Evolutionary conservation across 2,113 vertebrate genomes (phyloP).

Genomic region (Boleophthalmus pectinirostris): DNA sequence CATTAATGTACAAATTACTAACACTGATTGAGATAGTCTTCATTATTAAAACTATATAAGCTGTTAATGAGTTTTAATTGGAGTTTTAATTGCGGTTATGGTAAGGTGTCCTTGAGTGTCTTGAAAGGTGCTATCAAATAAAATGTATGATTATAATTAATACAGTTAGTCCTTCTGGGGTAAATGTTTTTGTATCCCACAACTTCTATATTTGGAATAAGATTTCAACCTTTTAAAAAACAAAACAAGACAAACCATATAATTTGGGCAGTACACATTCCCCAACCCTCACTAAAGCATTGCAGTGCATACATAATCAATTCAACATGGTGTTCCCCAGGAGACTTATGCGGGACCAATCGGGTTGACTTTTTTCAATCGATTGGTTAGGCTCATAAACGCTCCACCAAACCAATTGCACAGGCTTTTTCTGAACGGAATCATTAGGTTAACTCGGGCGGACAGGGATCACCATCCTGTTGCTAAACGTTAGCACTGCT

Average conservation of each 20-base stretch:
- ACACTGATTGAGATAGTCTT: neutral
- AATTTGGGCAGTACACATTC: neutral
- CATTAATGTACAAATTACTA: neutral
- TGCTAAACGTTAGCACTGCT: constrained; percentile 22
- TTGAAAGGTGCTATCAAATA: no score
- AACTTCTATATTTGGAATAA: neutral
- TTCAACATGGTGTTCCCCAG: constrained; percentile 21
- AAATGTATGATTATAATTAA: neutral
- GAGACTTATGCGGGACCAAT: constrained; percentile 30
- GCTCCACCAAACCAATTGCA: constrained; percentile 30
- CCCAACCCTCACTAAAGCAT: neutral
- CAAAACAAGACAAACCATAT: neutral
- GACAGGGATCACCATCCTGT: constrained; percentile 20
- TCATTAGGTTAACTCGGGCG: constrained; percentile 24
- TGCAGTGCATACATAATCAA: constrained; percentile 26
- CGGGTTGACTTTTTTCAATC: constrained; percentile 29
- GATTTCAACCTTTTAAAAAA: neutral
- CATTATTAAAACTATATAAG: no score
- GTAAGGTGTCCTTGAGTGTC: no score
- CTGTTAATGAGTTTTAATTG: no score
- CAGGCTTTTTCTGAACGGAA: constrained; percentile 14
- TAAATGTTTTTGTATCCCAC: neutral
- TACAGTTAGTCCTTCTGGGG: neutral
- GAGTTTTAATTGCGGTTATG: no score
- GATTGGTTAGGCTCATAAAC: constrained; percentile 52